Base-by-base conservation (phyloP, 2,888 invertebrate species). In the Coecobrya sp. region DNA sequence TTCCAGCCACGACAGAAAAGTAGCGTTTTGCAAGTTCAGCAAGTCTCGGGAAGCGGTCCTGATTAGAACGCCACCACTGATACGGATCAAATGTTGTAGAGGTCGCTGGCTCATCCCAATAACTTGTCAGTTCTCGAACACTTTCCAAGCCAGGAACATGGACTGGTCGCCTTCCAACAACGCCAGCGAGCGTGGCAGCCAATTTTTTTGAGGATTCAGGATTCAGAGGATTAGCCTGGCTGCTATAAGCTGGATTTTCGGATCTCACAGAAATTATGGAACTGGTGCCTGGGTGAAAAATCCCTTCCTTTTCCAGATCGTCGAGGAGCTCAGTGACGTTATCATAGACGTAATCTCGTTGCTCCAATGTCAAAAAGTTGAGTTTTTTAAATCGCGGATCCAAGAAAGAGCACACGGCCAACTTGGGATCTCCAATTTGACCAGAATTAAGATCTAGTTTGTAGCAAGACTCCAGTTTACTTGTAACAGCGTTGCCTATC, bases 331-430 rank as follows among this genome's bases (percentile, higher is more conserved):
- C 87, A 7, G 81, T 16, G 0, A 82, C 62, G 3, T 25, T 45
- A 5, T 91, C 87, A 22, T 87, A 42, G 0, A 91, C 25, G 8
- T 30, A 5, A 13, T 81, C 13, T 19, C 85, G 45, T 19, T 93
- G 92, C 11, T 89, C 84, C 0, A 79, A 59, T 11, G 59, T 88
- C 7, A 93, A 49, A 62, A 92, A 93, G 11, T 65, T 76, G 30
- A 93, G 19, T 2, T 89, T 81, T 62, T 93, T 94, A 70, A 91
- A 94, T 22, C 94, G 65, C 0, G 94, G 94, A 52, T 94, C 93
- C 0, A 93, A 30, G 85, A 89, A 92, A 19, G 86, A 30, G 59
- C 79, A 93, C 25, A 79, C 65, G 1, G 82, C 82, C 4, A 91
- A 19, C 16, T 52, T 84, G 16, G 25, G 55, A 36, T 65, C 62